Evolutionary conservation across 2,888 invertebrate species (phyloP), one percentile per base, ranked within the genome.

Genomic region (Sminthurides aquaticus): DNA sequence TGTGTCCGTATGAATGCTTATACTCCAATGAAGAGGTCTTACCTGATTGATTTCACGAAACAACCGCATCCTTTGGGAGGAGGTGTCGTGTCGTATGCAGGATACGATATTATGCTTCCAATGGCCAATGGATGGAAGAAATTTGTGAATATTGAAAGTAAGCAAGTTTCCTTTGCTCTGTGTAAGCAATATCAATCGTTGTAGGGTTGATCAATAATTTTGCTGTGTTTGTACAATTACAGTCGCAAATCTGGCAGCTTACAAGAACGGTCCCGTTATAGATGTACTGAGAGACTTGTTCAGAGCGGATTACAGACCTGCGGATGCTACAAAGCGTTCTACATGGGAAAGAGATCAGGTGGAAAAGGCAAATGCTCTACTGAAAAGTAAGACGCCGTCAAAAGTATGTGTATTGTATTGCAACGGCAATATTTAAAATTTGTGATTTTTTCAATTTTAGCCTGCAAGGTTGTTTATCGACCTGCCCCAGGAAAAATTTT

Each of bases 121-220:
- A 61, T 67, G 3, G 52, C 64, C 0, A 67, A 67, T 52, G 67
- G 67, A 2, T 67, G 67, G 67, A 67, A 64, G 34, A 60, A 60
- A 22, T 67, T 64, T 54, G 34, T 67, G 20, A 67, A 67, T 34
- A 63, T 67, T 20, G 64, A 64, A 43, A 64, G 67, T 67, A 56
- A 48, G 59, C n/a, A n/a, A n/a, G n/a, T n/a, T n/a, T n/a, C n/a
- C n/a, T n/a, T n/a, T n/a, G n/a, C 20, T 49, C 1, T 15, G 5
- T 26, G n/a, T 34, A 24, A 22, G 57, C 15, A n/a, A n/a, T n/a
- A n/a, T n/a, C n/a, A n/a, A n/a, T n/a, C n/a, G n/a, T n/a, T n/a
- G n/a, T n/a, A n/a, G n/a, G n/a, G n/a, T n/a, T n/a, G n/a, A n/a
- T n/a, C n/a, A n/a, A n/a, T n/a, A n/a, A n/a, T n/a, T n/a, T n/a